A percentile compares a stretch with the other conserved stretches of the same genome.
Conservation (phyloP, 2,797 vertebrate species). For the Taenioides sp. region DNA sequence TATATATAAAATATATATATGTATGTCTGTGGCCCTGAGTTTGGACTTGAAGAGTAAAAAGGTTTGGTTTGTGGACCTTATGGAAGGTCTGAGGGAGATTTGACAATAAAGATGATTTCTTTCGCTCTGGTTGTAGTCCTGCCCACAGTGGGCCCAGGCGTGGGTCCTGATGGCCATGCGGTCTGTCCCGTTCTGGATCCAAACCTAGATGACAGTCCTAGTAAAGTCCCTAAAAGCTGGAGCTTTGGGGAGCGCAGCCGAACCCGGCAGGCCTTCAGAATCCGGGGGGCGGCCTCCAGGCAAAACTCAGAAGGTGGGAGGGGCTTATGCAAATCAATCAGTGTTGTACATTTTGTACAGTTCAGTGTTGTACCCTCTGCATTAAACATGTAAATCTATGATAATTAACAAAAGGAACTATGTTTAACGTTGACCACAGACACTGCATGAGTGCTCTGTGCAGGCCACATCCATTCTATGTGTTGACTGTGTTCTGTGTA, state of each 20-base stretch:
- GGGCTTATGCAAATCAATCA: background rate
- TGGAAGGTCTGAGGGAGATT: background rate
- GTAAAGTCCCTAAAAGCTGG: constrained; percentile 97
- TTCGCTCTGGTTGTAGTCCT: constrained; percentile 14
- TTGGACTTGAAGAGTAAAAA: background rate
- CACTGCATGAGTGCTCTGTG: background rate
- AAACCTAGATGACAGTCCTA: constrained; percentile 92
- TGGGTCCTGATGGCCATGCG: constrained; percentile 26
- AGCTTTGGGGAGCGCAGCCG: constrained; percentile 93
- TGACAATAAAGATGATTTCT: background rate
- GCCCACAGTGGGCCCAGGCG: constrained; percentile 33
- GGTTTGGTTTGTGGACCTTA: constrained; percentile 1
- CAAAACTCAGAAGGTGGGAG: constrained; percentile 95
- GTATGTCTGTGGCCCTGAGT: background rate
- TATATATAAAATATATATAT: too few relatives aligned
- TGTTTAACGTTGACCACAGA: background rate
- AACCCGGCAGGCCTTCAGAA: constrained; percentile 89
- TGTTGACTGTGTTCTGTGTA: background rate
- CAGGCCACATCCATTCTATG: background rate
- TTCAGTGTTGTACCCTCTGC: background rate
- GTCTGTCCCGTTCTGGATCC: constrained; percentile 90
- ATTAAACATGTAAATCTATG: background rate
- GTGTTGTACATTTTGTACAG: background rate
- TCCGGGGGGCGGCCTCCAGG: constrained; percentile 89
- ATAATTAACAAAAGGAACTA: background rate